Evolutionary conservation across 1,140 invertebrate species (phyloP), one percentile per base, ranked within the genome.

Genomic region (Wiebesia pumilae): DNA sequence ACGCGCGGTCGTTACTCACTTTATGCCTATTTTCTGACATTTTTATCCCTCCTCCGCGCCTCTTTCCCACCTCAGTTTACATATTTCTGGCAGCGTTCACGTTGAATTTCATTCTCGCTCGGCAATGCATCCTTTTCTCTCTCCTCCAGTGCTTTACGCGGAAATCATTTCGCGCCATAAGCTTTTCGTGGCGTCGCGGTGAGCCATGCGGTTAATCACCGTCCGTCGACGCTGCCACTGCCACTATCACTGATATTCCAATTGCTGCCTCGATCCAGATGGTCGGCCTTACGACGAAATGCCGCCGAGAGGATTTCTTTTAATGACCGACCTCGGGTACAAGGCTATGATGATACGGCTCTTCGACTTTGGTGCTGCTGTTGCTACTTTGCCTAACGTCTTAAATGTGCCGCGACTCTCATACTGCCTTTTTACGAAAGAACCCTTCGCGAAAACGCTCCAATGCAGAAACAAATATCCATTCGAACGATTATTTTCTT

Each of bases 101-200:
- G 24, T 47, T 14, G 43, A 14, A 14, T 47, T 14, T 47, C 43
- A 14, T 47, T 47, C 43, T 47, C 21, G 24, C 7, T 27, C 24
- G 24, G 4, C 58, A 24, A 24, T 21, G 33, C 21, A 38, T 30
- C 21, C 19, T 38, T 35, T 75, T 84, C 69, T 65, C n/a, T 71
- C 58, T n/a, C 7, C 77, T 35, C 67, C 69, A 69, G 83, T 81
- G 81, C 80, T 87, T 83, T 87, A 88, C 83, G 43, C 83, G 77
- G 87, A 85, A 87, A 88, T 87, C 85, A 79, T 86, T 88, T 87
- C 73, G 33, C 43, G 58, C 7, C 54, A 3, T 3, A 10, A 16
- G 19, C 19, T n/a, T n/a, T n/a, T 6, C 54, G 54, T 3, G 3
- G 54, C 69, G 69, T 38, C 83, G 83, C 73, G 54, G 73, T 47